Evolutionary conservation across 2,797 vertebrate genomes (phyloP).

Genomic region (Sebastes kiyomatsui): DNA sequence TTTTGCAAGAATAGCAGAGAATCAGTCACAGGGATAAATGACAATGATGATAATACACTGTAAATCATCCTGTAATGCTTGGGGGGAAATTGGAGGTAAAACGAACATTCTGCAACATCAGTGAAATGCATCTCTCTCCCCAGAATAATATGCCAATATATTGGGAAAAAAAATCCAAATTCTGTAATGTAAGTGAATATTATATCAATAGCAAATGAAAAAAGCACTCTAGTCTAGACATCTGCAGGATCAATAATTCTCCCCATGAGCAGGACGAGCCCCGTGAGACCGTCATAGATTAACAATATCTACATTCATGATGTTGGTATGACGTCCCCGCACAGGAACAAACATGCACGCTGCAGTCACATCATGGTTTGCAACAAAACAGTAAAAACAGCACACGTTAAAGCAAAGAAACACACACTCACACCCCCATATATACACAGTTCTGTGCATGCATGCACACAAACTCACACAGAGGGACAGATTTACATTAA

Average conservation of each 20-base stretch:
- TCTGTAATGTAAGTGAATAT: background rate
- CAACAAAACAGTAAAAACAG: constrained; percentile 62
- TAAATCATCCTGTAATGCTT: constrained; percentile 40
- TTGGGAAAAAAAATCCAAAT: background rate
- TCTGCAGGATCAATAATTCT: constrained; percentile 39
- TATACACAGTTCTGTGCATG: constrained; percentile 61
- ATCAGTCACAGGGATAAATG: no score
- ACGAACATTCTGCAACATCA: constrained; percentile 7
- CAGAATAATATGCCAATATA: background rate
- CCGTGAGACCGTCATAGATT: constrained; percentile 77
- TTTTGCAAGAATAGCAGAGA: no score
- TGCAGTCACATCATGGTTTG: constrained; percentile 62
- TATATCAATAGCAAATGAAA: background rate
- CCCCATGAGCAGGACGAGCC: constrained; percentile 37
- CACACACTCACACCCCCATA: constrained; percentile 56
- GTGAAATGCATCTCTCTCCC: background rate
- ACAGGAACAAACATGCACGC: constrained; percentile 62
- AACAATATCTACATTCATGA: constrained; percentile 80
- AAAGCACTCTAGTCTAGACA: background rate
- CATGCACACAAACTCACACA: constrained; percentile 63
- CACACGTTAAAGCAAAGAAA: constrained; percentile 72
- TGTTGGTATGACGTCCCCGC: constrained; percentile 68
- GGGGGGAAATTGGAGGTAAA: background rate
- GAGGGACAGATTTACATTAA: constrained; percentile 70
- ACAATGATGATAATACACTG: background rate